Conservation (phyloP, 2,797 vertebrate species). For the Smutsia temminckii region DNA sequence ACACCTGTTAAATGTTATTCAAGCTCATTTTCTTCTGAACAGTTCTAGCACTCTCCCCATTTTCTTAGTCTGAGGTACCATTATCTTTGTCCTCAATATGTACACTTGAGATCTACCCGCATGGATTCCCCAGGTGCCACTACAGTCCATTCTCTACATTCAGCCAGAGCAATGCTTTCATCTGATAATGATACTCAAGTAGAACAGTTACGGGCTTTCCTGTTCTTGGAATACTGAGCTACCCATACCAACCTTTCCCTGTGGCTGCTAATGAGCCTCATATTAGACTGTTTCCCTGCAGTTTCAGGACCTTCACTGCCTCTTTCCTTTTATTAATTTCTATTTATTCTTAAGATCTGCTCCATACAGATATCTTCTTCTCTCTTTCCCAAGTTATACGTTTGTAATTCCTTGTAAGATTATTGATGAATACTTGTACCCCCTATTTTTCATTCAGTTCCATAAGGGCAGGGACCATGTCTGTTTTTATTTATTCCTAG, state of each 20-base stretch:
- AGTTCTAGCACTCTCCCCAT: background rate
- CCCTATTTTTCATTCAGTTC: background rate
- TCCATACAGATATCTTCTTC: background rate
- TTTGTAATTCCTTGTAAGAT: background rate
- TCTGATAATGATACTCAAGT: background rate
- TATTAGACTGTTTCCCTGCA: background rate
- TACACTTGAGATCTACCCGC: background rate
- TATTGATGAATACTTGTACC: background rate
- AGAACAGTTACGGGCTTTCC: background rate
- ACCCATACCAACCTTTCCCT: background rate
- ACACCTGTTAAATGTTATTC: background rate
- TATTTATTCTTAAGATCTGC: background rate
- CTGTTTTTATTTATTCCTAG: background rate
- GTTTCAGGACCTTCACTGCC: background rate
- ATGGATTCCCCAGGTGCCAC: rapidly evolving
- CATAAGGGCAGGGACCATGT: background rate
- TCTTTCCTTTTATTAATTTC: background rate
- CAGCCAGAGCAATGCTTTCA: background rate
- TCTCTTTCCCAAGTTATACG: background rate
- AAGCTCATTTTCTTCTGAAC: background rate
- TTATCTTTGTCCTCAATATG: background rate
- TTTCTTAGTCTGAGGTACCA: background rate
- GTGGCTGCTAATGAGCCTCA: background rate
- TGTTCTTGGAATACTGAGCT: background rate
- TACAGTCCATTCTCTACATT: background rate